phyloP scores from a whole-genome alignment of 92 coral and sea anemone genomes.

The Pocillopora grandis region DNA sequence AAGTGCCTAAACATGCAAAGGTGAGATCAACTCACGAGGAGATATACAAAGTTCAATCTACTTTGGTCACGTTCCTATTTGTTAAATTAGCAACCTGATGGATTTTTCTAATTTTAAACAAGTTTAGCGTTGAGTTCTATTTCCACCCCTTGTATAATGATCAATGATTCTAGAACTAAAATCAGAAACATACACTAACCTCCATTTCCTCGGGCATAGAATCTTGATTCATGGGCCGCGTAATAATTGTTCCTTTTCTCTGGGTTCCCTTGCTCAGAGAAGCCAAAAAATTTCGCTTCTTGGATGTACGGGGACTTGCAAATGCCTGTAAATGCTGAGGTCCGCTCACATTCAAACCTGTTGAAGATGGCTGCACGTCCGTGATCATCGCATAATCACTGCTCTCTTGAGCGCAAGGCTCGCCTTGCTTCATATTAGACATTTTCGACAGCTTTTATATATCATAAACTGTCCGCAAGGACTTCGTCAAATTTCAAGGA shows the following conservation, averaged over 20 bases:
- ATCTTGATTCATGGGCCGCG: conserved; percentile 36
- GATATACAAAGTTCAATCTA: neutral
- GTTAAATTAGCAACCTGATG: neutral
- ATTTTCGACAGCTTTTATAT: conserved; percentile 5
- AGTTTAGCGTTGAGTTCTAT: neutral
- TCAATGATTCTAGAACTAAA: neutral
- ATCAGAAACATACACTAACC: neutral
- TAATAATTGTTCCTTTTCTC: conserved; percentile 30
- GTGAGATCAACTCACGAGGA: neutral
- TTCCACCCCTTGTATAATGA: neutral
- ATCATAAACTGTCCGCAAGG: neutral
- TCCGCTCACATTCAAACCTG: conserved; percentile 28
- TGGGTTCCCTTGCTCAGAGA: conserved; percentile 28
- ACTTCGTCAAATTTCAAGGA: conserved; percentile 8
- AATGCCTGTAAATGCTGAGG: conserved; percentile 14
- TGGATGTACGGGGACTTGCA: conserved; percentile 35
- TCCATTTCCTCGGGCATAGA: conserved; percentile 30
- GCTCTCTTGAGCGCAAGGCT: conserved; percentile 4
- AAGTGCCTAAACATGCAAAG: neutral
- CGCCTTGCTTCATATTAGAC: conserved; percentile 28
- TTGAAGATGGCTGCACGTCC: conserved; percentile 35
- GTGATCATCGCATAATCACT: conserved; percentile 15
- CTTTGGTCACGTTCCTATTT: neutral
- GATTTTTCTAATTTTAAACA: neutral
- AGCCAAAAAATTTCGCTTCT: conserved; percentile 29